Evolutionary conservation across 2,888 invertebrate species (phyloP).

Genomic region (Protonemura montana): DNA sequence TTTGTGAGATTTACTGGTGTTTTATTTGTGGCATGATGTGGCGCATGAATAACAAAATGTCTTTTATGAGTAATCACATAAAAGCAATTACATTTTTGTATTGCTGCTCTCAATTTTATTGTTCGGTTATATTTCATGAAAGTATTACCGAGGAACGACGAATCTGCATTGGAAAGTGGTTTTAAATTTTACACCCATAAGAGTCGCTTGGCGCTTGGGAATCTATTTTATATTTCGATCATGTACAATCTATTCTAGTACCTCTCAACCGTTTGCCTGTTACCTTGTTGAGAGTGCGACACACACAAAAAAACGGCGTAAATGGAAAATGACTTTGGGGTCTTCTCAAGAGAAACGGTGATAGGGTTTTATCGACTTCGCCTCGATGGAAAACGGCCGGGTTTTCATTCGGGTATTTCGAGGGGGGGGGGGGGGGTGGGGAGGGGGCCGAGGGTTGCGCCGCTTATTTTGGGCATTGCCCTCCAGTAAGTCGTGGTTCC

Average conservation of each 20-base stretch:
- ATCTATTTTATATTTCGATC: background rate
- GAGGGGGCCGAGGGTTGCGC: no score
- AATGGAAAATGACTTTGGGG: background rate
- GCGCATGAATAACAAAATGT: background rate
- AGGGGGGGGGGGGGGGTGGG: no score
- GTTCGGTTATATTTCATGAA: no score
- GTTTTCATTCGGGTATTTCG: no score
- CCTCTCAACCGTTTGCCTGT: no score
- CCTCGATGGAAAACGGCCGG: background rate
- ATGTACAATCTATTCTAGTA: background rate
- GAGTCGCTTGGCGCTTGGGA: background rate
- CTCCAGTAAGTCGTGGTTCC: background rate
- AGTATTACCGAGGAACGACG: no score
- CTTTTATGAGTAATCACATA: no score
- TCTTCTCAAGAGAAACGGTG: background rate
- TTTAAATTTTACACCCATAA: background rate
- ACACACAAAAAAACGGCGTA: no score
- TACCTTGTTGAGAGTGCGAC: background rate
- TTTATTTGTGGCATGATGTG: background rate
- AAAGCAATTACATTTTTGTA: no score
- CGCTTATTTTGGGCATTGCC: conserved; percentile 12
- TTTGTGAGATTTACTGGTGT: background rate
- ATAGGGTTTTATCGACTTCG: background rate
- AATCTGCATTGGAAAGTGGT: background rate
- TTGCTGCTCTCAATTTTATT: no score